Evolutionary conservation across 2,888 invertebrate genomes (phyloP), one percentile per base, ranked within the genome.

Genomic region (Neelides folsomi): DNA sequence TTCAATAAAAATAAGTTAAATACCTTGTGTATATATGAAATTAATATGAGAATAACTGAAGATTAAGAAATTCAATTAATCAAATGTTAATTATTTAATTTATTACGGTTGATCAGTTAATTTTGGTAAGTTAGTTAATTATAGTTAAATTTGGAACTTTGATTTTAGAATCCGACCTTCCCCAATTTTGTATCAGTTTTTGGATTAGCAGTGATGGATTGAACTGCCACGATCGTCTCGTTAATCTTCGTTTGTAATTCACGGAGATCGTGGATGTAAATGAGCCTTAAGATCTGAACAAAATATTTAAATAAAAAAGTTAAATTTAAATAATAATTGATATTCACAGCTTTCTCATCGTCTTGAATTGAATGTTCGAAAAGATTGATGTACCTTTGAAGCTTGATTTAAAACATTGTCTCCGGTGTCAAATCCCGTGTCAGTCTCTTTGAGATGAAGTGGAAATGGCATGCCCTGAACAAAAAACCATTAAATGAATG

Each of bases 111-210:
- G n/a, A n/a, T n/a, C n/a, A n/a, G n/a, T n/a, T n/a, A n/a, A n/a
- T n/a, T n/a, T n/a, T n/a, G n/a, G n/a, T n/a, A n/a, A n/a, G n/a
- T n/a, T n/a, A 27, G 27, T 27, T 27, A 27, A 27, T 5, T 27
- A 27, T 27, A 27, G 27, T 27, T 27, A 27, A 27, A 7, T 27
- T 27, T 27, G 27, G 3, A 27, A 5, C 7, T 27, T 27, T 27
- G 4, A 13, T 9, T 9, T 16, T 49, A 60, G 34, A 52, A 57
- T 58, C 95, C 95, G 63, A 95, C 93, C 78, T 87, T 85, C 48
- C 95, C 95, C 44, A 97, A 74, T 69, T 82, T 83, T 0, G 92
- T 88, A 68, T 97, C 93, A 57, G 95, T 97, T 73, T 90, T 90
- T 2, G 95, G 97, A 75, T 97, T 85, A 4, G 95, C 95, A 1